A percentile compares a stretch with the other conserved stretches of the same genome.
Conservation (phyloP, 2,797 vertebrate species). For the Helarctos malayanus region DNA sequence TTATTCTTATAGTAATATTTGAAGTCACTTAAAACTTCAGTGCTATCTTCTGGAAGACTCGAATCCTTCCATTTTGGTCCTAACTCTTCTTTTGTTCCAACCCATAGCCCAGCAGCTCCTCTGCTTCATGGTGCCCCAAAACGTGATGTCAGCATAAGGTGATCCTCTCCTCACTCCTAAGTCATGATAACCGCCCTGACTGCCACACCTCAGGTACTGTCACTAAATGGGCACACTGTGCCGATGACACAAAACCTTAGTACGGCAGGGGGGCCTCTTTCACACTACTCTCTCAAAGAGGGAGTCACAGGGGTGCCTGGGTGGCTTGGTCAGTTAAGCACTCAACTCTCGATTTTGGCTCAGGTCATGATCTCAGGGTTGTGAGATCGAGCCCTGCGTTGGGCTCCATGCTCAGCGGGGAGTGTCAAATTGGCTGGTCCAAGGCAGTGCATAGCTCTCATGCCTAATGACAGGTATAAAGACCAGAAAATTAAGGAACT, state of each 20-base stretch:
- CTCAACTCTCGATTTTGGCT: too few species aligned
- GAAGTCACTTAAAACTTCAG: not conserved
- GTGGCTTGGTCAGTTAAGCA: too few species aligned
- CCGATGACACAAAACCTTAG: not conserved
- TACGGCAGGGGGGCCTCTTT: too few species aligned
- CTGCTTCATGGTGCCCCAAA: not conserved
- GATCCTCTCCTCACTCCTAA: not conserved
- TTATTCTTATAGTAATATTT: not conserved
- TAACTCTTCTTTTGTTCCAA: not conserved
- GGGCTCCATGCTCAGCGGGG: too few species aligned
- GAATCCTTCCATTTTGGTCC: not conserved
- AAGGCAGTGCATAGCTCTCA: not conserved
- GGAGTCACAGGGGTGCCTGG: too few species aligned
- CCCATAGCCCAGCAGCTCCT: not conserved
- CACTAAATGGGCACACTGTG: fast-evolving
- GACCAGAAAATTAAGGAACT: not conserved
- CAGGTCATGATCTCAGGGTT: too few species aligned
- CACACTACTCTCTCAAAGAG: too few species aligned
- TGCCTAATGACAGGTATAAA: not conserved
- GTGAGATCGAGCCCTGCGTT: too few species aligned
- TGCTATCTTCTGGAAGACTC: not conserved
- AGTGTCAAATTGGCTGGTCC: not conserved
- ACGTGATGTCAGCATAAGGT: not conserved
- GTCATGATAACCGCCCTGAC: not conserved
- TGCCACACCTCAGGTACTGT: not conserved